These are phyloP conservation scores for Exaiptasia diaphana DNA, from an alignment of 64 coral and sea anemone genomes.

Conservation along the genomic window DNA sequence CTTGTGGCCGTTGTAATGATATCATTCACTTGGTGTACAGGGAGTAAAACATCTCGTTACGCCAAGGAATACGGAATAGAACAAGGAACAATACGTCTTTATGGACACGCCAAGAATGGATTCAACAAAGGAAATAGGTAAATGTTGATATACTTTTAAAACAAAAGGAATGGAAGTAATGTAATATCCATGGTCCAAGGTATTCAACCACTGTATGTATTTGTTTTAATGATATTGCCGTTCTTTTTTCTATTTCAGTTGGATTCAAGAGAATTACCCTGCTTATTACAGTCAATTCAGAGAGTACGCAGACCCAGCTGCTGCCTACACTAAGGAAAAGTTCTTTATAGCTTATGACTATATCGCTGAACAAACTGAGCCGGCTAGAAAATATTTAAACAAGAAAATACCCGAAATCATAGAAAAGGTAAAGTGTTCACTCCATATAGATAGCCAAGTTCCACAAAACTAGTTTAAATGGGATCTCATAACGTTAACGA, in stretches of 20 bases:
- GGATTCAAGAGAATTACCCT: conserved; percentile 76
- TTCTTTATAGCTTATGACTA: conserved; percentile 58
- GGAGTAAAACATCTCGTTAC: conserved; percentile 67
- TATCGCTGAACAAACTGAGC: conserved; percentile 67
- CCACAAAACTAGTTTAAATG: too few relatives aligned
- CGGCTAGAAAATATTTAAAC: conserved; percentile 79
- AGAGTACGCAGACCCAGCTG: conserved; percentile 60
- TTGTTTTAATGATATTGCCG: background rate
- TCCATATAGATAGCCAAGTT: too few relatives aligned
- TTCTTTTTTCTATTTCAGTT: conserved; percentile 37
- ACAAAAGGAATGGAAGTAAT: background rate
- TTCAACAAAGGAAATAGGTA: conserved; percentile 65
- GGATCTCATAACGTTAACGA: too few relatives aligned
- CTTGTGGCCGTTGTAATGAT: too few relatives aligned
- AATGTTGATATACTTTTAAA: too few relatives aligned
- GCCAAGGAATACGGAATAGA: conserved; percentile 77
- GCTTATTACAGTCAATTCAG: conserved; percentile 78
- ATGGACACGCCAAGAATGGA: conserved; percentile 37
- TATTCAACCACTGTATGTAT: background rate
- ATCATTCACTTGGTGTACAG: conserved; percentile 8
- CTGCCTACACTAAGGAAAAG: conserved; percentile 48
- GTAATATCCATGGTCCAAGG: background rate
- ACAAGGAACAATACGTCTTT: conserved; percentile 53
- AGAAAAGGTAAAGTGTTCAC: conserved; percentile 68
- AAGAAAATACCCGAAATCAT: conserved; percentile 71